A percentile compares a stretch with the other conserved stretches of the same genome.
Conservation (phyloP, 2,113 vertebrate species). For the Rhagologus leucostigma region DNA sequence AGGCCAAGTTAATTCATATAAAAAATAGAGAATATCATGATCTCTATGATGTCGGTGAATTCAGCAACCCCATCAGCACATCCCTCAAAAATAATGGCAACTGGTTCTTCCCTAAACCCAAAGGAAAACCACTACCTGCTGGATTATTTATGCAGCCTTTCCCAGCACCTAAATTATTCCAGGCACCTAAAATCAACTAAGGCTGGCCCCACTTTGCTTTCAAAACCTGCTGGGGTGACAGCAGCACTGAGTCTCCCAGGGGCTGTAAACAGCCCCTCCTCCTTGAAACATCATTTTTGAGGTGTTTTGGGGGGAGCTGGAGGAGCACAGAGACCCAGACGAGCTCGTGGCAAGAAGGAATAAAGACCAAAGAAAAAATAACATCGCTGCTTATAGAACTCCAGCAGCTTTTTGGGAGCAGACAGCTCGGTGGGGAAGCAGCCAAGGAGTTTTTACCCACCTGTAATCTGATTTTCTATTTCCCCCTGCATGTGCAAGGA, state of each 20-base stretch:
- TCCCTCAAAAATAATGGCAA: neutral
- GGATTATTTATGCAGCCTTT: neutral
- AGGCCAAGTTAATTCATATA: neutral
- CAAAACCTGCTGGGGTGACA: neutral
- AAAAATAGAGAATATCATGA: neutral
- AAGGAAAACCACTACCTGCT: neutral
- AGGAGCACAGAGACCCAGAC: neutral
- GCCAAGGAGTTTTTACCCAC: slow-evolving; percentile 59
- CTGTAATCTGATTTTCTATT: slow-evolving; percentile 98
- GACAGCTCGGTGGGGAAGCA: neutral
- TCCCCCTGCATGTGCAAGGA: slow-evolving; percentile 99
- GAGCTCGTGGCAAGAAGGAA: neutral
- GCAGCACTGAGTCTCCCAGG: neutral
- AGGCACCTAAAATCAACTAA: fast-evolving
- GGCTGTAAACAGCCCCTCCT: neutral
- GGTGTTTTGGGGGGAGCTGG: neutral
- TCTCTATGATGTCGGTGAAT: neutral
- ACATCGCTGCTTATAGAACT: neutral
- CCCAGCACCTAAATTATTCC: neutral
- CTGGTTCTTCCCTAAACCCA: neutral
- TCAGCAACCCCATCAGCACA: neutral
- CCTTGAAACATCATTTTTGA: neutral
- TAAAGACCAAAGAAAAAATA: neutral
- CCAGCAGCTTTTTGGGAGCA: neutral
- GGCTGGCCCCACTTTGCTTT: neutral